A percentile compares a stretch with the other conserved stretches of the same genome.
Conservation (phyloP, 2,113 vertebrate species). For the Tor tambroides region DNA sequence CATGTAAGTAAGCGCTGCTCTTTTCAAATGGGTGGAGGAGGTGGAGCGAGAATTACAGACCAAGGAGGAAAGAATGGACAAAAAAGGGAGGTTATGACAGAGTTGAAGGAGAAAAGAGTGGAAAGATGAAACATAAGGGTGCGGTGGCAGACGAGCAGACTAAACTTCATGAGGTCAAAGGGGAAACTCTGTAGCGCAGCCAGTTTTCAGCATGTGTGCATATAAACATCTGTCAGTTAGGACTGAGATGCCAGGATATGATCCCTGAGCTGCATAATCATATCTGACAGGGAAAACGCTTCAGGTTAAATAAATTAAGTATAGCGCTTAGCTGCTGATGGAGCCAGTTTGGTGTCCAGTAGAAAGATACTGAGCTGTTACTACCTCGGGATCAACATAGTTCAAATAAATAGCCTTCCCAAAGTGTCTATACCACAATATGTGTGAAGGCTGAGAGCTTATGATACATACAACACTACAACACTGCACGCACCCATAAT, state of each 20-base stretch:
- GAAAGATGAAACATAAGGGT: conserved; percentile 24
- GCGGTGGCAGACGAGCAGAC: conserved; percentile 22
- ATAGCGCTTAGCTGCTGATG: conserved; percentile 48
- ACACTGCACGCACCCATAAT: not conserved
- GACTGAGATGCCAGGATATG: conserved; percentile 35
- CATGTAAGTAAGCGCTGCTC: not conserved
- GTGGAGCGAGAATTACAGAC: not conserved
- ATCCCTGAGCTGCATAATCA: conserved; percentile 45
- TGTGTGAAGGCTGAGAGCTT: conserved; percentile 3
- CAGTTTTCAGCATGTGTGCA: conserved; percentile 21
- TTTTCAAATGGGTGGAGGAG: not conserved
- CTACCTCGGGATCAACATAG: not conserved
- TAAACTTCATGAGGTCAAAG: conserved; percentile 29
- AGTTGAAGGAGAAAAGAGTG: not conserved
- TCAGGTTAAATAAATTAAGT: conserved; percentile 54
- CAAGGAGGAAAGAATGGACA: not conserved
- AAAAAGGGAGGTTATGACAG: not conserved
- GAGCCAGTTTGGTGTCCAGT: conserved; percentile 35
- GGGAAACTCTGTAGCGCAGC: not conserved
- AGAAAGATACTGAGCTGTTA: conserved; percentile 38
- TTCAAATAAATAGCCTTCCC: conserved; percentile 29
- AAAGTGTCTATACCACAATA: conserved; percentile 36
- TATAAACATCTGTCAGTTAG: conserved; percentile 41
- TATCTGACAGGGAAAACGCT: conserved; percentile 49
- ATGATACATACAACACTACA: not conserved